Conservation (phyloP, 2,888 invertebrate genomes). For the Archaeoteleia sp. region DNA sequence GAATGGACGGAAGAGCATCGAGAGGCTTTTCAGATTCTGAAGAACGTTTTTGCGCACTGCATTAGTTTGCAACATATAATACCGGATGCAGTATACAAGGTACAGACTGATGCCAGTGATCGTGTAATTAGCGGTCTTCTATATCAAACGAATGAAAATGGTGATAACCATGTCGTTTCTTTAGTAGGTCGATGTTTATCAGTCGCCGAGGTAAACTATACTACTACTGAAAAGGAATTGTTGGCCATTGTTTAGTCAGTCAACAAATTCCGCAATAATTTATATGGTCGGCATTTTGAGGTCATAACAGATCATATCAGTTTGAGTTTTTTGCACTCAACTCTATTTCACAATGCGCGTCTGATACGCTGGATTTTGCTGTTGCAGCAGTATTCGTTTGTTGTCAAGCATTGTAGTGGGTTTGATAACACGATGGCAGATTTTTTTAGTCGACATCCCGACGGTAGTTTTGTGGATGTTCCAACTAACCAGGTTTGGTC, state of each 20-base stretch:
- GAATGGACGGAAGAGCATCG: not conserved
- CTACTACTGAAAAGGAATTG: conserved; percentile 58
- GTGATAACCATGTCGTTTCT: conserved; percentile 42
- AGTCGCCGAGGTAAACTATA: conserved; percentile 53
- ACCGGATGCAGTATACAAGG: not conserved
- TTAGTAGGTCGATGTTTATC: conserved; percentile 54
- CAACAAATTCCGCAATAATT: conserved; percentile 57
- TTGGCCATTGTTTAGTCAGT: conserved; percentile 56
- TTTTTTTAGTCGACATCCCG: conserved; percentile 49
- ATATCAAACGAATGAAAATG: conserved; percentile 42
- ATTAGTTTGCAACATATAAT: not conserved
- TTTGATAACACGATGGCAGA: not conserved
- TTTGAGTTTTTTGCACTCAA: conserved; percentile 56
- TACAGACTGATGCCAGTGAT: conserved; percentile 1
- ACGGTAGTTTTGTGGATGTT: not conserved
- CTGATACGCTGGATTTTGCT: conserved; percentile 59
- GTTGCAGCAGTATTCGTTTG: conserved; percentile 58
- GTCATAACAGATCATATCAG: conserved; percentile 60
- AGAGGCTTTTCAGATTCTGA: not conserved
- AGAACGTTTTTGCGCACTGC: not conserved
- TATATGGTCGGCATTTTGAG: conserved; percentile 51
- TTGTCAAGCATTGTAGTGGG: conserved; percentile 54
- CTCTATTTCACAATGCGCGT: conserved; percentile 54
- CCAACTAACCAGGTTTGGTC: conserved; percentile 1
- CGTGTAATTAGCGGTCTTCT: conserved; percentile 4